Conservation (phyloP, 2,888 invertebrate genomes). For the Patella caerulea region DNA sequence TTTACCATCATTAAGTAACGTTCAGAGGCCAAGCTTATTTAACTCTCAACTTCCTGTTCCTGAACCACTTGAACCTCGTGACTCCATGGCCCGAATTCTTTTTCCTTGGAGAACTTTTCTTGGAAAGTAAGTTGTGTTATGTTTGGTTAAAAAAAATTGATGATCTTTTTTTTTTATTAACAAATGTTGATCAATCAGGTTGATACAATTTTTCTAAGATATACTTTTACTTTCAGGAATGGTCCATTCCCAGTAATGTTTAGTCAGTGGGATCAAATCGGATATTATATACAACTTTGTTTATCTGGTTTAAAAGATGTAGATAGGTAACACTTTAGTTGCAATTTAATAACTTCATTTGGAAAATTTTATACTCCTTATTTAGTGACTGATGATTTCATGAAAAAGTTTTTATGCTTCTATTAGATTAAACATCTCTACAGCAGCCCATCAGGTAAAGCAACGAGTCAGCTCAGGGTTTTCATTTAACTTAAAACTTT, state of each 20-base stretch:
- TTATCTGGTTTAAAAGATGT: constrained; percentile 68
- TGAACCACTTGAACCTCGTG: constrained; percentile 68
- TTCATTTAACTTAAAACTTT: no score
- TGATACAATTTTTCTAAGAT: not conserved
- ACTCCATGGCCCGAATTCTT: constrained; percentile 53
- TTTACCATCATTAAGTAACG: constrained; percentile 65
- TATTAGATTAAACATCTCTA: no score
- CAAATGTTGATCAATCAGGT: not conserved
- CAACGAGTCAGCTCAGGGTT: no score
- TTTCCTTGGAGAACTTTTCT: constrained; percentile 68
- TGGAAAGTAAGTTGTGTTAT: constrained; percentile 51
- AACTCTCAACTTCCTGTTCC: constrained; percentile 63
- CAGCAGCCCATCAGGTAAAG: no score
- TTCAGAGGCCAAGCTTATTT: constrained; percentile 54
- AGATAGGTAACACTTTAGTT: constrained; percentile 59
- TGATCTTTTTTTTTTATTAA: no score
- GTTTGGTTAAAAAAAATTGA: not conserved
- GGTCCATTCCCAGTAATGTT: constrained; percentile 66
- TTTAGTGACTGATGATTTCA: no score
- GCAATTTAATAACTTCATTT: not conserved
- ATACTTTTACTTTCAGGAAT: constrained; percentile 45
- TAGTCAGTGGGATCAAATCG: constrained; percentile 67
- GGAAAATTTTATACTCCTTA: no score
- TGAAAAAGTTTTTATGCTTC: no score
- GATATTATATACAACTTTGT: constrained; percentile 66